Evolutionary conservation across 1,140 invertebrate species (phyloP).

Genomic region (Paraescarpia echinospica): DNA sequence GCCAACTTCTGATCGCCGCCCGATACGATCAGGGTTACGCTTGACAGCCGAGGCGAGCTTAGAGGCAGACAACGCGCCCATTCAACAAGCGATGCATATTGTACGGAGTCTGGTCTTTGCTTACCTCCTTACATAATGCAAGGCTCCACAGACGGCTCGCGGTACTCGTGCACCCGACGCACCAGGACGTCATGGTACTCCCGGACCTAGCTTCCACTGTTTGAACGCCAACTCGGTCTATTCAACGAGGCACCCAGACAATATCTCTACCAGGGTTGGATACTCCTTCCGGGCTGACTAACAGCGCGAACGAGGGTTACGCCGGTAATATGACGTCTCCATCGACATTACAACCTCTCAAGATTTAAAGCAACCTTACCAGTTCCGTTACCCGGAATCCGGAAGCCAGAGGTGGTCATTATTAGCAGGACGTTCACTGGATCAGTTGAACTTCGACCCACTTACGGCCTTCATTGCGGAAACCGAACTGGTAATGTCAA

Average conservation of each 20-base stretch:
- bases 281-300: not conserved
- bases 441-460: no score
- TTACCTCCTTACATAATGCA: not conserved
- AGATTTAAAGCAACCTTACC: no score
- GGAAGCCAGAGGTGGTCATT: no score
- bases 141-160: not conserved
- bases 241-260: not conserved
- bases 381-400: no score
- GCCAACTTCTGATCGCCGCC: not conserved
- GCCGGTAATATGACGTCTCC: no score
- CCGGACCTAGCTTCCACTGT: not conserved
- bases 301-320: not conserved
- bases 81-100: not conserved
- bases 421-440: no score
- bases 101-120: not conserved
- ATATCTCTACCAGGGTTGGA: not conserved
- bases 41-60: not conserved
- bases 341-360: no score
- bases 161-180: not conserved
- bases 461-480: no score
- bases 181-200: not conserved
- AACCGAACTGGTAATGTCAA: no score
- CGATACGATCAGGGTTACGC: not conserved
- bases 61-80: not conserved
- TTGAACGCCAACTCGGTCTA: not conserved